phyloP scores from a whole-genome alignment of 92 coral and sea anemone species.

The Paramuricea clavata region DNA sequence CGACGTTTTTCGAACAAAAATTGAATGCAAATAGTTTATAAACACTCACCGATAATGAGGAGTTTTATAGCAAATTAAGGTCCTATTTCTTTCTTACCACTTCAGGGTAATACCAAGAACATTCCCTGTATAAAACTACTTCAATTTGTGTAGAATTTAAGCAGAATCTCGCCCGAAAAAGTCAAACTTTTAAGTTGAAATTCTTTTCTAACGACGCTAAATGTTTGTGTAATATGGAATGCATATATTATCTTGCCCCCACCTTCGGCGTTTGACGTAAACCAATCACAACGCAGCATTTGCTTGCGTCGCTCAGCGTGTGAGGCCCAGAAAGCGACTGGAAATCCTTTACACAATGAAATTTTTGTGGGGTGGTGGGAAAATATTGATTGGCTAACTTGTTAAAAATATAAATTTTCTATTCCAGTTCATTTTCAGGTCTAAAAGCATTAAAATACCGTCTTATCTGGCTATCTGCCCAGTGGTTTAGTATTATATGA shows the following conservation, averaged over 20 bases:
- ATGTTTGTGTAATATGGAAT: slow-evolving; percentile 32
- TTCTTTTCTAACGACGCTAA: slow-evolving; percentile 18
- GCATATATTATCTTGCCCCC: slow-evolving; percentile 28
- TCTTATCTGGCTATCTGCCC: not conserved
- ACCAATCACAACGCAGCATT: slow-evolving; percentile 21
- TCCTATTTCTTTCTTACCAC: not conserved
- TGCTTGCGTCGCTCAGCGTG: not conserved
- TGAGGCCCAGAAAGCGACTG: not conserved
- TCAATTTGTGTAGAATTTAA: not conserved
- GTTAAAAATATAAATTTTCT: not conserved
- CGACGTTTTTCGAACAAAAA: not conserved
- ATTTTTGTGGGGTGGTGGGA: not conserved
- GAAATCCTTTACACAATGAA: not conserved
- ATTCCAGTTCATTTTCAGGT: not conserved
- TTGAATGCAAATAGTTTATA: not conserved
- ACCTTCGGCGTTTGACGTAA: slow-evolving; percentile 32
- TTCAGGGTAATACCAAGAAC: not conserved
- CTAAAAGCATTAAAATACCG: not conserved
- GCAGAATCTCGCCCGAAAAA: not conserved
- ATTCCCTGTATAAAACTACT: not conserved
- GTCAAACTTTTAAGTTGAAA: not conserved
- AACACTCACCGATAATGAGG: slow-evolving; percentile 17
- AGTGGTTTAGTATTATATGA: not conserved
- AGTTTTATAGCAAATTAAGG: not conserved
- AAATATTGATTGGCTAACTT: not conserved